A percentile compares a stretch with the other conserved stretches of the same genome.
phyloP scores from a whole-genome alignment of 2,113 vertebrate species.

The Bubo scandiacus region DNA sequence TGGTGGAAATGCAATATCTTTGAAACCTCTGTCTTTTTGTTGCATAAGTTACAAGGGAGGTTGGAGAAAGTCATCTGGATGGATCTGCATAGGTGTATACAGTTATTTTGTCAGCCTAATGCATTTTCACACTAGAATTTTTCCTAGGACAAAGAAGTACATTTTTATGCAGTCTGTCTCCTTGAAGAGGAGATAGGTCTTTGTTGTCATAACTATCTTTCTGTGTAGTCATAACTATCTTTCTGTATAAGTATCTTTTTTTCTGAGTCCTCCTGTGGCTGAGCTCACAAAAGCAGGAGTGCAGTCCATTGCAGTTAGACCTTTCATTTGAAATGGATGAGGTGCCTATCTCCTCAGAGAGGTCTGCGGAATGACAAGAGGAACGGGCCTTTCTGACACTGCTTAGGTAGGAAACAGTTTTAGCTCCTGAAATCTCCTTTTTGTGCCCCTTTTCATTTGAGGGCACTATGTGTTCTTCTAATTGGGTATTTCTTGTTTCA shows the following conservation, averaged over 20 bases:
- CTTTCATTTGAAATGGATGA: neutral
- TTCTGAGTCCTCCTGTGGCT: neutral
- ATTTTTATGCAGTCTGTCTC: neutral
- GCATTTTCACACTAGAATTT: neutral
- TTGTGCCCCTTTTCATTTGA: neutral
- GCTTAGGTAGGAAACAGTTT: neutral
- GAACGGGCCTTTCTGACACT: neutral
- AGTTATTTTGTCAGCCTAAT: neutral
- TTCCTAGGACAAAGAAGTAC: neutral
- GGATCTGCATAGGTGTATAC: neutral
- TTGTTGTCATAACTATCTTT: neutral
- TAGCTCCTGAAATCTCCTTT: neutral
- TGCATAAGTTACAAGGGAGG: neutral
- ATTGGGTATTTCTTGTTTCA: neutral
- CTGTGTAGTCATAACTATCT: neutral
- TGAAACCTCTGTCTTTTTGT: neutral
- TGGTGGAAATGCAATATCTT: neutral
- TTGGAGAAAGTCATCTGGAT: neutral
- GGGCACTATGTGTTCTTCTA: neutral
- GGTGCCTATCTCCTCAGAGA: neutral
- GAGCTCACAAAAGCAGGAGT: neutral
- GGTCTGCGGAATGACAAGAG: neutral
- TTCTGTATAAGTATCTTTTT: neutral
- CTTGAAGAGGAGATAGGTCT: neutral
- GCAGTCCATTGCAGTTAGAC: neutral